phyloP scores from a whole-genome alignment of 2,113 vertebrate genomes.

The Puntigrus tetrazona region DNA sequence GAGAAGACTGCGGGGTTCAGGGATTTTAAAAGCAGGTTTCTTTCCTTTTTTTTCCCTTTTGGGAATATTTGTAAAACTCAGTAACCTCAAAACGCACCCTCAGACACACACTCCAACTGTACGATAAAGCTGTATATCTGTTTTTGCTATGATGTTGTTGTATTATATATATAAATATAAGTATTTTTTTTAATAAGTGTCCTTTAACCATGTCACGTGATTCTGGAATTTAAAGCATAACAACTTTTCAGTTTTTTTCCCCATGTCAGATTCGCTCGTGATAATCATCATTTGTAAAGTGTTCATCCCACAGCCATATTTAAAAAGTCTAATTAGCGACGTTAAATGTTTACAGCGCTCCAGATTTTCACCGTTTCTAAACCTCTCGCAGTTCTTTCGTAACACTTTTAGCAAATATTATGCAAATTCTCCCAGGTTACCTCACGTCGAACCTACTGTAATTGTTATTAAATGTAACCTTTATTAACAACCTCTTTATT shows the following conservation, averaged over 20 bases:
- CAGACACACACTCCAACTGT: background rate
- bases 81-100: constrained; percentile 3
- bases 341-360: background rate
- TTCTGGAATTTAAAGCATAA: background rate
- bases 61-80: background rate
- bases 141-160: constrained; percentile 24
- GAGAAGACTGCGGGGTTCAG: background rate
- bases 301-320: background rate
- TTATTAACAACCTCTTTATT: background rate
- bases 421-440: constrained; percentile 35
- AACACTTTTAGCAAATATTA: constrained; percentile 50
- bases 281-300: background rate
- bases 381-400: background rate
- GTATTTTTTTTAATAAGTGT: background rate
- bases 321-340: background rate
- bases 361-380: background rate
- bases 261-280: background rate
- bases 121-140: constrained; percentile 28
- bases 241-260: background rate
- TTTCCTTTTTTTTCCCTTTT: background rate
- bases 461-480: constrained; percentile 38
- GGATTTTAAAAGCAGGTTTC: constrained; percentile 9
- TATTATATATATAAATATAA: constrained; percentile 18
- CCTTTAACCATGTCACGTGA: constrained; percentile 8
- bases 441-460: constrained; percentile 13